Percentiles rank a stretch among this genome's conserved stretches.
phyloP scores from a whole-genome alignment of 2,113 vertebrate species.

The Carettochelys insculpta region DNA sequence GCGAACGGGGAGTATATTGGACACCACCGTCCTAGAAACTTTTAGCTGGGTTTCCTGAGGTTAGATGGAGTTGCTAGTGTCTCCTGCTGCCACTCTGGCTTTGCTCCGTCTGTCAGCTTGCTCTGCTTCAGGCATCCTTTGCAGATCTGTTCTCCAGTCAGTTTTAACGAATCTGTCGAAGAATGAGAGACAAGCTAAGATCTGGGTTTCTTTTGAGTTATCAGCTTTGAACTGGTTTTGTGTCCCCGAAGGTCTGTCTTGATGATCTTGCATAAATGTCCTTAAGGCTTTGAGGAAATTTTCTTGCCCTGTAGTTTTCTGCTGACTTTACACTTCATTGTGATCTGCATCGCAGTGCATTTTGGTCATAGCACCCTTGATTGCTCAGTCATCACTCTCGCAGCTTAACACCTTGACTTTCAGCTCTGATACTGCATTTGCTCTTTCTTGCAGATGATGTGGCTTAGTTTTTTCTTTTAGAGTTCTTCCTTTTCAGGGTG shows the following conservation, averaged over 20 bases:
- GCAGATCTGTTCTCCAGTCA: accelerated
- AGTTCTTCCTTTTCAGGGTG: neutral
- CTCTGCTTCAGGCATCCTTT: slow-evolving; percentile 19
- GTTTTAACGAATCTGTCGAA: accelerated
- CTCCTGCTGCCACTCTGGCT: slow-evolving; percentile 33
- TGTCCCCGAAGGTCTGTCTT: neutral
- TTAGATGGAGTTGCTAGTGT: accelerated
- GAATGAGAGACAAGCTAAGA: neutral
- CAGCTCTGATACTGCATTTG: accelerated
- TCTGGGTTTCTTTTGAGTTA: neutral
- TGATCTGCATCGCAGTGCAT: accelerated
- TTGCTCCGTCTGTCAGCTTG: slow-evolving; percentile 5
- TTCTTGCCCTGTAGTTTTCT: neutral
- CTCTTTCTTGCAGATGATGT: accelerated
- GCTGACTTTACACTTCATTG: accelerated
- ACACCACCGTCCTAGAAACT: no score
- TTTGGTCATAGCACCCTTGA: neutral
- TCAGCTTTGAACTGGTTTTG: accelerated
- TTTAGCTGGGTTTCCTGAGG: neutral
- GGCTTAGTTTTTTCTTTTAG: neutral
- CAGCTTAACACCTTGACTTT: neutral
- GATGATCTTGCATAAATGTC: accelerated
- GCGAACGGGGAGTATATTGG: no score
- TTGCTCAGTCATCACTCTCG: accelerated
- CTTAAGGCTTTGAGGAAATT: accelerated